Percentiles rank a stretch among this genome's conserved stretches.
Evolutionary conservation across 2,888 invertebrate genomes (phyloP).

Genomic region (Chalcosyrphus nemorum): DNA sequence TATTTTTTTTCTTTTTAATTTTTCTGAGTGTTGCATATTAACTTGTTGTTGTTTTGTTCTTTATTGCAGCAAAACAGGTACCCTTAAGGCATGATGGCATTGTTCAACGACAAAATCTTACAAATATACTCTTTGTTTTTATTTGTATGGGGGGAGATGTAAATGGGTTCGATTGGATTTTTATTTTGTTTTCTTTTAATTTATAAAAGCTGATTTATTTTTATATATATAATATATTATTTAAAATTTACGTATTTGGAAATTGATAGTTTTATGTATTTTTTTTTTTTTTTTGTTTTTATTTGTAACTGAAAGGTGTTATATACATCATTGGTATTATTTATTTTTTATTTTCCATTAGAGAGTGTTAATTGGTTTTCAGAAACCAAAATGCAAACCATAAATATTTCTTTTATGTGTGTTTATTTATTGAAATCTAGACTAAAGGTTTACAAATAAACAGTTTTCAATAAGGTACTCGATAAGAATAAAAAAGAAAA

Average conservation of each 20-base stretch:
- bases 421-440: conserved; percentile 7
- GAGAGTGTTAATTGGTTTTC: conserved; percentile 3
- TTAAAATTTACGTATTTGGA: conserved; percentile 43
- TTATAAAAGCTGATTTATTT: conserved; percentile 44
- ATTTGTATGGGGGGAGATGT: conserved; percentile 42
- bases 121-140: conserved; percentile 42
- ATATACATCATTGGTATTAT: conserved; percentile 37
- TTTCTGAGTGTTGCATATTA: conserved; percentile 61
- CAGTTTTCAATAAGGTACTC: conserved; percentile 34
- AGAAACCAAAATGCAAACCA: conserved; percentile 54
- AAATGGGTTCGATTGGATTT: conserved; percentile 39
- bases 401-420: neutral
- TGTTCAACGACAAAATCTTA: conserved; percentile 62
- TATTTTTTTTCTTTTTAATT: conserved; percentile 31
- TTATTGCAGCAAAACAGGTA: conserved; percentile 72
- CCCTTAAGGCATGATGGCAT: conserved; percentile 73
- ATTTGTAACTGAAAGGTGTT: conserved; percentile 66
- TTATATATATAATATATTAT: conserved; percentile 33
- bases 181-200: conserved; percentile 15
- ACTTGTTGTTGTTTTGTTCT: conserved; percentile 52
- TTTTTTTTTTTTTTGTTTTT: conserved; percentile 20
- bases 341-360: neutral
- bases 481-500: conserved; percentile 7
- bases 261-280: conserved; percentile 50
- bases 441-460: conserved; percentile 7